A percentile compares a stretch with the other conserved stretches of the same genome.
phyloP scores from a whole-genome alignment of 1,140 invertebrate species.

The Aphaenogaster ashmeadi region DNA sequence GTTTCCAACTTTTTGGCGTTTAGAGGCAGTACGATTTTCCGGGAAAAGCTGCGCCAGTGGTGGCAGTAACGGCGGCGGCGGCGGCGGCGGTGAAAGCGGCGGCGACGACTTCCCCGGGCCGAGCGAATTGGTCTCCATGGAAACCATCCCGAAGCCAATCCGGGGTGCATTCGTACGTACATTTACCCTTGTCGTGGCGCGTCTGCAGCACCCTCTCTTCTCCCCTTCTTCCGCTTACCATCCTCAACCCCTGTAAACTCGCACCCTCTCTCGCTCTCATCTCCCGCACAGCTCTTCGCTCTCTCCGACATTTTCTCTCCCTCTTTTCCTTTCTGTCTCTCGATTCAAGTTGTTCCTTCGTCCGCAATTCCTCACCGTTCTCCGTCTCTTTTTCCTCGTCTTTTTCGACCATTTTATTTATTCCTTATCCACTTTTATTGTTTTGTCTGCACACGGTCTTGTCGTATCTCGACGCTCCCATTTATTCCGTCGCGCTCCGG shows the following conservation, averaged over 20 bases:
- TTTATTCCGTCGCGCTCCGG: constrained; percentile 26
- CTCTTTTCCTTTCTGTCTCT: neutral
- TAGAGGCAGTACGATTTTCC: constrained; percentile 37
- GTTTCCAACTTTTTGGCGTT: constrained; percentile 70
- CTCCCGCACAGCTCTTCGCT: neutral
- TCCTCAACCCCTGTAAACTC: constrained; percentile 23
- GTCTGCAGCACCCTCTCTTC: constrained; percentile 69
- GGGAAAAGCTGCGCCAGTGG: constrained; percentile 10
- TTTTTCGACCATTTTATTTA: constrained; percentile 53
- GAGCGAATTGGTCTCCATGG: constrained; percentile 78
- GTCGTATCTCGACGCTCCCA: constrained; percentile 7
- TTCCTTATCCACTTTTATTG: constrained; percentile 51
- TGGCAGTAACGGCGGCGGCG: neutral
- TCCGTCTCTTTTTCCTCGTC: neutral
- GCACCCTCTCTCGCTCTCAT: constrained; percentile 48
- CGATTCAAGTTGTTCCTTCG: constrained; percentile 34
- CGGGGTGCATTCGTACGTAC: constrained; percentile 79
- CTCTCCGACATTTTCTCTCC: constrained; percentile 28
- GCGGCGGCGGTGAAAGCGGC: constrained; percentile 39
- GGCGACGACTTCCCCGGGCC: constrained; percentile 74
- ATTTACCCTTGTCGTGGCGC: constrained; percentile 77
- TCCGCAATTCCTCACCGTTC: constrained; percentile 20
- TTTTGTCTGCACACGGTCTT: constrained; percentile 32
- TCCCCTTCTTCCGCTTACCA: constrained; percentile 28
- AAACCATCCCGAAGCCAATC: constrained; percentile 79